Evolutionary conservation across 2,797 vertebrate genomes (phyloP), one percentile per base, ranked within the genome.

Genomic region (Phrynocephalus forsythii): DNA sequence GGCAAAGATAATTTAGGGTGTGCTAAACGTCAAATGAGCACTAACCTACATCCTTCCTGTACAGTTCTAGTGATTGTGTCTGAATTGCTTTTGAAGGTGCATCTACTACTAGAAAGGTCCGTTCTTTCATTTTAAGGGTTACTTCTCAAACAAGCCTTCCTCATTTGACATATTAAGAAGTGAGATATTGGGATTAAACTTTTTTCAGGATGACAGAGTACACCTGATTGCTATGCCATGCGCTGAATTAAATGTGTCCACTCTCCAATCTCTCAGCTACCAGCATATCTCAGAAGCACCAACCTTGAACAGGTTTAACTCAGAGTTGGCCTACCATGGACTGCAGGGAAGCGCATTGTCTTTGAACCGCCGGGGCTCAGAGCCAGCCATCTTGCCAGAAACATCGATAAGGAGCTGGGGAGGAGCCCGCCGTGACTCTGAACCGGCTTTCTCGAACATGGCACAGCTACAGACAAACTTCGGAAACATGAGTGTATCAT

Each of bases 261-360:
- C 6, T 72, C 18, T 87, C 69, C 18, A 30, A n/a, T 33, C 15
- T 30, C 87, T 13, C 79, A 99, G 98, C 92, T 98, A 96, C 92
- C 95, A 94, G 90, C 98, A 98, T 86, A 73, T 95, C 73, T 90
- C 24, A 71, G 93, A 93, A 33, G 90, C 15, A 33, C 24, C 92
- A 0, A 79, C 24, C 56, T 88, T 91, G 63, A 93, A 89, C 68
- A 90, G 82, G 67, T 86, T 91, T 16, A 69, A 89, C 33, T 96
- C 95, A 0, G 90, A 94, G 13, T 97, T 97, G 26, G 69, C 84
- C 0, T 33, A 95, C 78, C 91, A 94, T 72, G 81, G 82, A 50
- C 16, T 84, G 48, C 78, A n/a, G 71, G 67, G 77, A 44, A 3
- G 68, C 56, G 22, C 33, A 76, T 83, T 72, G 0, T 0, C 77